These are phyloP conservation scores for Ancistrus triradiatus DNA, from an alignment of 2,113 vertebrate genomes.

Conservation along the genomic window DNA sequence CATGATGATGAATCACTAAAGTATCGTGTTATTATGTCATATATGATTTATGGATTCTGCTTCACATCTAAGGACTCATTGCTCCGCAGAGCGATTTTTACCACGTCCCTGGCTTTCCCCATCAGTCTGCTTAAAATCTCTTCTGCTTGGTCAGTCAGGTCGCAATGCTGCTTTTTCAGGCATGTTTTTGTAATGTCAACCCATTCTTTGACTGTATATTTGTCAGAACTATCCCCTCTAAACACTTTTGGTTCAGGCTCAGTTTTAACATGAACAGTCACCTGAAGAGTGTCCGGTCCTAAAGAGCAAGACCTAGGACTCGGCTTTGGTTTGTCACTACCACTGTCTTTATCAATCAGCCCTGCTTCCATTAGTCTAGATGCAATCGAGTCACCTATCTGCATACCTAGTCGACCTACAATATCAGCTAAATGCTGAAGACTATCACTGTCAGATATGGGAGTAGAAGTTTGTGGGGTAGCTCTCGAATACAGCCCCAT, in stretches of 20 bases:
- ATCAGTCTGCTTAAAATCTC: not conserved
- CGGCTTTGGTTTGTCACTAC: too few relatives aligned
- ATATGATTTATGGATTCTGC: too few relatives aligned
- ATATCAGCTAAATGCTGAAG: not conserved
- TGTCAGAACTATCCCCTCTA: too few relatives aligned
- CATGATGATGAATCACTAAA: too few relatives aligned
- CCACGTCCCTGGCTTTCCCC: not conserved
- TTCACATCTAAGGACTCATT: too few relatives aligned
- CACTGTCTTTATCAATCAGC: too few relatives aligned
- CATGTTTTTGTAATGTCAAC: not conserved
- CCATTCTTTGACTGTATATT: slow-evolving; percentile 5
- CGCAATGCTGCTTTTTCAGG: not conserved
- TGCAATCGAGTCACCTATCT: too few relatives aligned
- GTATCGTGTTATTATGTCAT: too few relatives aligned
- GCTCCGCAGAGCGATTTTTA: too few relatives aligned
- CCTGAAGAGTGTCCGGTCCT: not conserved
- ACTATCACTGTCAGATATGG: not conserved
- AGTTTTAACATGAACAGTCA: slow-evolving; percentile 1
- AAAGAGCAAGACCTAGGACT: not conserved
- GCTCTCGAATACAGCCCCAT: not conserved
- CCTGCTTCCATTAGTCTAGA: not conserved
- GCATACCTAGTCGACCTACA: not conserved
- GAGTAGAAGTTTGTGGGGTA: not conserved
- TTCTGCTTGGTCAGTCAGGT: too few relatives aligned
- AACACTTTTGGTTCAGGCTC: not conserved